Base-by-base conservation (phyloP, 35 echinoderm and acorn worm species). In the Ptychodera flava region DNA sequence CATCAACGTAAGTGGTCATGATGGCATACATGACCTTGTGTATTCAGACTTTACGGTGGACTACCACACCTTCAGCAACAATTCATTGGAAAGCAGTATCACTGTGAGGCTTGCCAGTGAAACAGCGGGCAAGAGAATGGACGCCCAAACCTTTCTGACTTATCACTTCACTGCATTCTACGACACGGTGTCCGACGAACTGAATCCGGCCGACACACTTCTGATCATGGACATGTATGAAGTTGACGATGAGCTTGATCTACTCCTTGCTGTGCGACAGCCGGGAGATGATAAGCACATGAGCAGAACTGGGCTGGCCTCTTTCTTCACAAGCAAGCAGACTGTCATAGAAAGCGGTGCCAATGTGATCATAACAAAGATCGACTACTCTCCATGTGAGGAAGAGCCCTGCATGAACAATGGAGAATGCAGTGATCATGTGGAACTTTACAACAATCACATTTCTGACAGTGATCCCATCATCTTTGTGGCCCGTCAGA, bases 331-430 rank as follows among this genome's bases (percentile, higher is more conserved):
- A 0, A 88, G 82, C 52, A 90, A 99, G 88, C 89, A 90, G 35
- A 88, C 82, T 22, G 94, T 77, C 29, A 91, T 99, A 36, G 88
- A 90, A 32, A 90, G 75, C 34, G 90, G 91, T 77, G 81, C 96
- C 1, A 89, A 79, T 33, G 80, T 99, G 0, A 92, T 16, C 79
- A 94, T 99, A 30, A 86, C 82, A 16, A 38, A 80, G 0, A 88
- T 99, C n/a, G 86, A 99, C 82, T 99, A 81, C 36, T 85, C 90
- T n/a, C 87, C 92, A 16, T 99, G 96, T 78, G 76, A 86, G 16
- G 31, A 31, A 30, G 79, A 90, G 79, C 96, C 90, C 0, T 99
- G 96, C 76, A 37, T 85, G 0, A 94, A 99, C 35, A 78, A 85
- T 80, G 96, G 92, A 32, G 82, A 53, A 0, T 99, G 96, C 37